Conservation (phyloP, 1,140 invertebrate species). For the Dolichoris vasculosae region DNA sequence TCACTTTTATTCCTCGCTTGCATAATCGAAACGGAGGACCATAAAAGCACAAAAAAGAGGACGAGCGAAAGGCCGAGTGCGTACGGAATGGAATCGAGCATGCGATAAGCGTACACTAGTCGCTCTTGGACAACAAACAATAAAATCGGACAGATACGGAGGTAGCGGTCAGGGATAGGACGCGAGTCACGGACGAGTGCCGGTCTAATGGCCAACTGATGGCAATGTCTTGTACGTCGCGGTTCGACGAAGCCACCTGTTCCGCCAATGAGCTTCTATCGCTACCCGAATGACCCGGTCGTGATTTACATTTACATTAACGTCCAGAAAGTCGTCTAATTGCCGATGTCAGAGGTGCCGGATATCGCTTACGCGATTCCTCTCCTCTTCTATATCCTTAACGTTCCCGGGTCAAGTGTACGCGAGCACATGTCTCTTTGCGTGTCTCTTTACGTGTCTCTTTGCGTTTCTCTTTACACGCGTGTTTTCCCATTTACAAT, state of each 20-base stretch:
- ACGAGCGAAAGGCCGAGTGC: not conserved
- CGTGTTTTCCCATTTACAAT: not conserved
- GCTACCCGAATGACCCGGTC: not conserved
- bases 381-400: not conserved
- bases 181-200: constrained; percentile 60
- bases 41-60: too few species aligned
- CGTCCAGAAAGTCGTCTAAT: constrained; percentile 56
- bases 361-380: constrained; percentile 38
- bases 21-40: too few species aligned
- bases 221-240: constrained; percentile 73
- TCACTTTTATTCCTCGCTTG: too few species aligned
- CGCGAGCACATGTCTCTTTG: too few species aligned
- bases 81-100: too few species aligned
- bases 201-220: constrained; percentile 72
- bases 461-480: not conserved
- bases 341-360: constrained; percentile 43
- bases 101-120: not conserved
- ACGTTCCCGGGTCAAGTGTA: too few species aligned
- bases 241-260: constrained; percentile 71
- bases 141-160: not conserved
- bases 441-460: too few species aligned
- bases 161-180: constrained; percentile 45
- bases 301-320: constrained; percentile 65
- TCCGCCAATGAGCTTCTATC: not conserved
- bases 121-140: constrained; percentile 19